A percentile compares a stretch with the other conserved stretches of the same genome.
Conservation (phyloP, 2,113 vertebrate species). For the Romanogobio albipinnatus region DNA sequence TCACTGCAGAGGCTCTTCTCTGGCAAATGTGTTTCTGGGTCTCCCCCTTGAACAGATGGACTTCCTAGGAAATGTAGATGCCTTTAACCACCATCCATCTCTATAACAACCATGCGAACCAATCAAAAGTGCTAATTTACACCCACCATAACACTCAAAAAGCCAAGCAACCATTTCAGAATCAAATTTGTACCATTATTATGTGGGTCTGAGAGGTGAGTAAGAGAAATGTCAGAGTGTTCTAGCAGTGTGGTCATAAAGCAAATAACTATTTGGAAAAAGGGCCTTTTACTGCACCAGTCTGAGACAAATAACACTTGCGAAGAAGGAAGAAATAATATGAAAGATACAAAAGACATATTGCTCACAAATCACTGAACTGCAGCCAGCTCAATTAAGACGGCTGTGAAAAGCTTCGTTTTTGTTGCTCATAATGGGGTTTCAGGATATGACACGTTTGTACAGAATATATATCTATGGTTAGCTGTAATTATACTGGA, state of each 20-base stretch:
- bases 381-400: constrained; percentile 14
- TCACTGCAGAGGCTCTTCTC: constrained; percentile 9
- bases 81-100: constrained; percentile 45
- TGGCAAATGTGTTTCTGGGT: constrained; percentile 45
- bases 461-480: not conserved
- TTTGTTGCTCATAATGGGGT: not conserved
- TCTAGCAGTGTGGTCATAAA: not conserved
- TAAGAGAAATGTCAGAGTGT: constrained; percentile 21
- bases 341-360: not conserved
- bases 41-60: constrained; percentile 49
- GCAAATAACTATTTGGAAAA: constrained; percentile 21
- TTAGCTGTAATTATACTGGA: not conserved
- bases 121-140: constrained; percentile 52
- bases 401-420: not conserved
- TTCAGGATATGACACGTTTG: not conserved
- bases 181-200: constrained; percentile 38
- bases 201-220: constrained; percentile 4
- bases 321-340: not conserved
- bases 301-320: constrained; percentile 14
- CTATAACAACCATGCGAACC: constrained; percentile 43
- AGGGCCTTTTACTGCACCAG: not conserved
- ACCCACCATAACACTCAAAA: constrained; percentile 42
- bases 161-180: constrained; percentile 27
- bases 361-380: not conserved
- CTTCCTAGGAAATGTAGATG: constrained; percentile 36